These are phyloP conservation scores for Tetramorium parvispinum DNA, from an alignment of 1,140 invertebrate genomes.

Conservation along the genomic window DNA sequence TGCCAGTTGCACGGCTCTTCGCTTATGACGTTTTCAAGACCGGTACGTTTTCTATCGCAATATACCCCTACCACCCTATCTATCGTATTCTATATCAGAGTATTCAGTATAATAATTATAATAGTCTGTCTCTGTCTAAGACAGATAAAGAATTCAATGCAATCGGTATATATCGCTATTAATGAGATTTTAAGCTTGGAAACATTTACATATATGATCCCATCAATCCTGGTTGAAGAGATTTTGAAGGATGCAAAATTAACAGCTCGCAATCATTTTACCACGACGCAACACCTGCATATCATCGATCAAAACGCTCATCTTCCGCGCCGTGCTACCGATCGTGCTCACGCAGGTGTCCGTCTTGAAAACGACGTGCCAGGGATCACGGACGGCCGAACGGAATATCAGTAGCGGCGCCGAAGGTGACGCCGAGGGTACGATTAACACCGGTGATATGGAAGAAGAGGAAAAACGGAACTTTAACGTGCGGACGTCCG, in stretches of 20 bases:
- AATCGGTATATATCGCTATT: background rate
- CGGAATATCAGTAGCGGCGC: conserved; percentile 25
- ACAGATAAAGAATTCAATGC: background rate
- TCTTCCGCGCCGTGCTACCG: conserved; percentile 11
- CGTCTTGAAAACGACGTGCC: conserved; percentile 8
- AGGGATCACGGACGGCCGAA: background rate
- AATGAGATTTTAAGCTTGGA: conserved; percentile 13
- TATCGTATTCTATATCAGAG: background rate
- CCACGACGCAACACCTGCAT: background rate
- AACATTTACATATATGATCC: conserved; percentile 14
- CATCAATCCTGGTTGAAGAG: conserved; percentile 14
- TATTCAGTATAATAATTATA: conserved; percentile 5
- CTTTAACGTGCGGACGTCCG: background rate
- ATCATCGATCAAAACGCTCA: conserved; percentile 27
- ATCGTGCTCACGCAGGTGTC: background rate
- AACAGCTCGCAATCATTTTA: conserved; percentile 28
- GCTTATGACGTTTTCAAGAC: background rate
- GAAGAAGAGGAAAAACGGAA: background rate
- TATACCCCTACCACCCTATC: background rate
- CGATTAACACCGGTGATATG: conserved; percentile 23
- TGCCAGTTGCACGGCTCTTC: conserved; percentile 20
- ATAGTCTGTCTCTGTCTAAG: conserved; percentile 6
- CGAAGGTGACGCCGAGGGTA: conserved; percentile 27
- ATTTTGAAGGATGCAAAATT: conserved; percentile 26
- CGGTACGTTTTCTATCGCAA: conserved; percentile 5